A percentile compares a stretch with the other conserved stretches of the same genome.
Conservation (phyloP, 2,888 invertebrate genomes). For the Thera obeliscata region DNA sequence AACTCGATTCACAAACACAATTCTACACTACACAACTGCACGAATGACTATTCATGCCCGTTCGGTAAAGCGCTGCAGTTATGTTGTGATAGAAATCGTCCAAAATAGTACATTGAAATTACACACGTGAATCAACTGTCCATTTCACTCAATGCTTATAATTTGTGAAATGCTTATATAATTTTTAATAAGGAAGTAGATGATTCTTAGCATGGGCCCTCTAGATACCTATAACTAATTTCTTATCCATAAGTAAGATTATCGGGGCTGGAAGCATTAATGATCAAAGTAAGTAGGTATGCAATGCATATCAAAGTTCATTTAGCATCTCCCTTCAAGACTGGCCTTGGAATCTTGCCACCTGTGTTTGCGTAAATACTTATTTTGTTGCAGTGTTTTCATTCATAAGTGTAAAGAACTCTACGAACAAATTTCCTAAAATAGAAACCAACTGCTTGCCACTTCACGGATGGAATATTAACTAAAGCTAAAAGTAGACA, state of each 20-base stretch:
- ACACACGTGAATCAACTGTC: background rate
- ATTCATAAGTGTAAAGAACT: constrained; percentile 17
- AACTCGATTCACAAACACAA: background rate
- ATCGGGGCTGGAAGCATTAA: background rate
- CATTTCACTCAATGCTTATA: background rate
- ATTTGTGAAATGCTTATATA: too few relatives aligned
- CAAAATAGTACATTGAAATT: background rate
- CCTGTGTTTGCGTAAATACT: constrained; percentile 25
- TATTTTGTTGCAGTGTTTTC: constrained; percentile 25
- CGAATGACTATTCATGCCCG: constrained; percentile 4
- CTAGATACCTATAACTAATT: background rate
- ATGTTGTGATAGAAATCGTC: constrained; percentile 29
- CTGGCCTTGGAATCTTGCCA: constrained; percentile 23
- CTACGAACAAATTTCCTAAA: background rate
- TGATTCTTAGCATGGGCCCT: background rate
- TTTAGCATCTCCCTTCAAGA: background rate
- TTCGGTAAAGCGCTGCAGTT: constrained; percentile 12
- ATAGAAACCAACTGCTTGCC: constrained; percentile 1
- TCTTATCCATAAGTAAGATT: background rate
- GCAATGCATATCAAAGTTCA: background rate
- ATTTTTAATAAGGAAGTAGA: too few relatives aligned
- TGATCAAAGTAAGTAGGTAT: background rate
- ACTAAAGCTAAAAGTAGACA: background rate
- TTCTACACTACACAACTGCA: constrained; percentile 5
- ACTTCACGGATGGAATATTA: background rate